Evolutionary conservation across 2,888 invertebrate genomes (phyloP), one percentile per base, ranked within the genome.

Genomic region (Tubulanus polymorphus): DNA sequence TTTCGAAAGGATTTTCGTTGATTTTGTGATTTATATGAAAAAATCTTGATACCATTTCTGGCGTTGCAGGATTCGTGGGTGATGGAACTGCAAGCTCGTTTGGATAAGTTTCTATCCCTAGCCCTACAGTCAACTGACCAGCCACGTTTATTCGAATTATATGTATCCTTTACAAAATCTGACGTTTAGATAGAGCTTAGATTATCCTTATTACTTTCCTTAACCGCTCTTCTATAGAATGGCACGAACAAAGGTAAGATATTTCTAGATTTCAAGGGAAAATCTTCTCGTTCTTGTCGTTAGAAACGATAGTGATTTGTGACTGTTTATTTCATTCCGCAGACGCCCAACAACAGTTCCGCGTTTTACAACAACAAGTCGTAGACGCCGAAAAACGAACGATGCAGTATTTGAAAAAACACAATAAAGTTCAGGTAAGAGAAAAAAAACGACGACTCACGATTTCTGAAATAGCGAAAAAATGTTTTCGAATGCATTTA

Each of bases 51-150:
- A 18, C 23, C 26, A 18, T 32, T 53, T 51, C 53, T 51, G 48
- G 26, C 30, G 55, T 60, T 63, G 3, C 63, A 80, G 80, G 79
- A 79, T 45, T 61, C 63, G 10, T 80, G 80, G 80, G 67, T 73
- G 2, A 63, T 67, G 53, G 76, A 79, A 56, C 62, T 79, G 29
- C 70, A 72, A 54, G 54, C 65, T 10, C 63, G 75, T 57, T 60
- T 79, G 18, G 75, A 78, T 57, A 72, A 72, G 48, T 79, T 79
- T 61, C 64, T 80, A 20, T 69, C 71, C 0, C 51, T 71, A 29
- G 66, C 73, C 3, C 60, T 78, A 30, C 71, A 73, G 54, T 69
- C 74, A 20, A 63, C 66, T 35, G 68, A 72, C 41, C 75, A 75
- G 56, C 78, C 79, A 0, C 63, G 72, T 37, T 65, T 79, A 18